Conservation (phyloP, 2,113 vertebrate genomes). For the Chascanopsetta lugubris region DNA sequence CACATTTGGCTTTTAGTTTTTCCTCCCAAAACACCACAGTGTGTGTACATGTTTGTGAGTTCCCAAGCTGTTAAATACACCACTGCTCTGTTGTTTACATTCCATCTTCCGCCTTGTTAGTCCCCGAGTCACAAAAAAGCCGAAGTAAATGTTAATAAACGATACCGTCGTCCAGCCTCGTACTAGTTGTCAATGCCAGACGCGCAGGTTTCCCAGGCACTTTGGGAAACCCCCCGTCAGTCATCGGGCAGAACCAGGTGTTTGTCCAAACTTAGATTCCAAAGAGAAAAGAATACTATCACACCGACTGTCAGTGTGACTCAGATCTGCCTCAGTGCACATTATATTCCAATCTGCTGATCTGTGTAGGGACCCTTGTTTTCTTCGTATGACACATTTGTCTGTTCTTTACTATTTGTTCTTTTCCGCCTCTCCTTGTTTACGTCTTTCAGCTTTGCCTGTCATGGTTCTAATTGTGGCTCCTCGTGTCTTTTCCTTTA, state of each 20-base stretch:
- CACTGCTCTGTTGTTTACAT: slow-evolving; percentile 46
- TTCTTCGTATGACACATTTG: not conserved
- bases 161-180: not conserved
- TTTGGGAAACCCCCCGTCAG: not conserved
- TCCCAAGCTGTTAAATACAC: slow-evolving; percentile 38
- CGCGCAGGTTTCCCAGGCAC: not conserved
- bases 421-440: not conserved
- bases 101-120: slow-evolving; percentile 44
- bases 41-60: slow-evolving; percentile 33
- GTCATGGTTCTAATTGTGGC: not conserved
- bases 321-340: not conserved
- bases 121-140: slow-evolving; percentile 34
- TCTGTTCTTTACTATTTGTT: not conserved
- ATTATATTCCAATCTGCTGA: not conserved
- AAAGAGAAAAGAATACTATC: not conserved
- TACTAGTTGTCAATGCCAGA: slow-evolving; percentile 13
- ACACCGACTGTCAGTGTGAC: not conserved
- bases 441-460: not conserved
- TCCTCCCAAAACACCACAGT: slow-evolving; percentile 44
- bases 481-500: not conserved
- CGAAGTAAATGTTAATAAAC: slow-evolving; percentile 18
- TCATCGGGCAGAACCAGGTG: not conserved
- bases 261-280: not conserved
- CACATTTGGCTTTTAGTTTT: slow-evolving; percentile 69
- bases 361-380: not conserved